A percentile compares a stretch with the other conserved stretches of the same genome.
phyloP scores from a whole-genome alignment of 2,113 vertebrate genomes.

The Malaclemys terrapin region DNA sequence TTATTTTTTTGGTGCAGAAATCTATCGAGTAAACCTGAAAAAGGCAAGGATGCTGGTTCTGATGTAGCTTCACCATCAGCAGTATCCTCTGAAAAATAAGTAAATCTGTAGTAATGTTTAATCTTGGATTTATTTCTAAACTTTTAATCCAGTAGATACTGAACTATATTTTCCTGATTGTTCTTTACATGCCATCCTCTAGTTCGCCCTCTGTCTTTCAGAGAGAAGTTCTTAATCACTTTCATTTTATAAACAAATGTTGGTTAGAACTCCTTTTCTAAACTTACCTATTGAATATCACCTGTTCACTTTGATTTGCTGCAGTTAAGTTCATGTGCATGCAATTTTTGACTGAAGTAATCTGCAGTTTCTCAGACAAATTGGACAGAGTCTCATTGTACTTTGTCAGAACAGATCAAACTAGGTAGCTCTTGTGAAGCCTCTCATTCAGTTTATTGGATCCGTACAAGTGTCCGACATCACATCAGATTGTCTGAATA shows the following conservation, averaged over 20 bases:
- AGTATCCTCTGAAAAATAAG: not conserved
- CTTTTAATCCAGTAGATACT: not conserved
- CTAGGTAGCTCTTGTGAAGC: not conserved
- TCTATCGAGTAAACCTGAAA: not conserved
- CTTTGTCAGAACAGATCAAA: not conserved
- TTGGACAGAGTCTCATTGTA: not conserved
- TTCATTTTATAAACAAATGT: not conserved
- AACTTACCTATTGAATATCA: not conserved
- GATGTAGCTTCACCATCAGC: not conserved
- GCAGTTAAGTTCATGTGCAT: not conserved
- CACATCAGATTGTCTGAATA: not conserved
- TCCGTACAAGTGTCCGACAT: not conserved
- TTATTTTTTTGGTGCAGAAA: no score
- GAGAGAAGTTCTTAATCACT: not conserved
- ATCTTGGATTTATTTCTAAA: not conserved
- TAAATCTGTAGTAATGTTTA: not conserved
- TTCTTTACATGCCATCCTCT: not conserved
- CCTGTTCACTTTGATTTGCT: not conserved
- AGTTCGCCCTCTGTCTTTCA: not conserved
- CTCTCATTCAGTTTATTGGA: not conserved
- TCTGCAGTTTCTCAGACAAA: not conserved
- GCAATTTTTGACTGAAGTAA: not conserved
- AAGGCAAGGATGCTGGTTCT: not conserved
- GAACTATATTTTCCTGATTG: not conserved
- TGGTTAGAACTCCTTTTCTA: not conserved